phyloP scores from a whole-genome alignment of 2,113 vertebrate genomes.

The Chloroceryle aenea region DNA sequence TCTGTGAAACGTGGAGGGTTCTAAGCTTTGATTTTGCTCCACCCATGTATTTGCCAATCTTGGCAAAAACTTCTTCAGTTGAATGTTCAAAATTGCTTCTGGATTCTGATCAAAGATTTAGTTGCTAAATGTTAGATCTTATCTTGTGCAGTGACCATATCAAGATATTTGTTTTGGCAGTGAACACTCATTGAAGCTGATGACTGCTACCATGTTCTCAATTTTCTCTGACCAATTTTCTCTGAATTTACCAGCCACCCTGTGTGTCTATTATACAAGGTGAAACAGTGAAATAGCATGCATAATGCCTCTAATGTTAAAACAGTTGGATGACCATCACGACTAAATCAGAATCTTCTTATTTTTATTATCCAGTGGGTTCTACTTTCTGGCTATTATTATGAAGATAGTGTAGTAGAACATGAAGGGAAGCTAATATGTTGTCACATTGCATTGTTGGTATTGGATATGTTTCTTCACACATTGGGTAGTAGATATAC shows the following conservation, averaged over 20 bases:
- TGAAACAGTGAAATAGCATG: background rate
- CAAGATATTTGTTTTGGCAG: background rate
- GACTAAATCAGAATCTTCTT: background rate
- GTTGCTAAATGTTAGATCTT: background rate
- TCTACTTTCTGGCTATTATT: background rate
- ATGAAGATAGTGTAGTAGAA: background rate
- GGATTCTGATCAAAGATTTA: background rate
- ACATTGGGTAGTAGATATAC: background rate
- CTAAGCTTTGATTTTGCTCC: background rate
- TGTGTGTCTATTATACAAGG: background rate
- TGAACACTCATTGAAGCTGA: background rate
- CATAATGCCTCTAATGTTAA: background rate
- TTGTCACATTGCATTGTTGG: background rate
- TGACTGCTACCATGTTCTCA: background rate
- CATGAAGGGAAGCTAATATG: background rate
- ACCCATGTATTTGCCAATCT: background rate
- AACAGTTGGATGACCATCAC: background rate
- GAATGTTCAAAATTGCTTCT: background rate
- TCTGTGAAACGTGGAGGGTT: background rate
- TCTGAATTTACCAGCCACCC: background rate
- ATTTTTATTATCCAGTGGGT: background rate
- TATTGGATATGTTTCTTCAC: slow-evolving; percentile 10
- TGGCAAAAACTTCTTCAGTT: background rate
- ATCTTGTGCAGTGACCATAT: background rate
- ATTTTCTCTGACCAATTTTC: background rate